Conservation (phyloP, 2,888 invertebrate species). For the Isoperla grammatica region DNA sequence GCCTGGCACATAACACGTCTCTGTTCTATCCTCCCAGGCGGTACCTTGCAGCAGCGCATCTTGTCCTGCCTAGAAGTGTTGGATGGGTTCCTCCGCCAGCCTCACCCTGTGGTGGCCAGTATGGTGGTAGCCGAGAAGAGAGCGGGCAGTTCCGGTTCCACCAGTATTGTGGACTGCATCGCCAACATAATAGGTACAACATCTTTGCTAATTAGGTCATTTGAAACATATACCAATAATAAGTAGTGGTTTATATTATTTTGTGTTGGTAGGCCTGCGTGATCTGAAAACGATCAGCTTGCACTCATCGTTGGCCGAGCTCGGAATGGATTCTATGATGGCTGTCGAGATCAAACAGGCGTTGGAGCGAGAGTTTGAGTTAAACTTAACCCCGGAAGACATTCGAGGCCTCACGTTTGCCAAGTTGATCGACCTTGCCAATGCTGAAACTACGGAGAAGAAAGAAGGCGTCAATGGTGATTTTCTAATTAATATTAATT, state of each 20-base stretch:
- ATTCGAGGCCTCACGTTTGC: constrained; percentile 74
- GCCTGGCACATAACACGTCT: no score
- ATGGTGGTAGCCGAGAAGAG: constrained; percentile 85
- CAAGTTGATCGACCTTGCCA: constrained; percentile 55
- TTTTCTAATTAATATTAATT: no score
- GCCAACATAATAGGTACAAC: constrained; percentile 53
- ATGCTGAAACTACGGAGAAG: constrained; percentile 38
- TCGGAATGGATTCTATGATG: constrained; percentile 97
- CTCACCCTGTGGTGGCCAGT: constrained; percentile 63
- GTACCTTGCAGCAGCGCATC: constrained; percentile 82
- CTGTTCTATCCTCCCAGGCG: constrained; percentile 45
- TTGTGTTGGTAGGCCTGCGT: constrained; percentile 48
- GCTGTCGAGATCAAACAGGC: constrained; percentile 93
- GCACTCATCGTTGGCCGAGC: constrained; percentile 61
- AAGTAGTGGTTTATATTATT: no score
- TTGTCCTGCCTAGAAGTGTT: constrained; percentile 72
- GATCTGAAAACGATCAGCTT: constrained; percentile 63
- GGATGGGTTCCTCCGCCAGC: constrained; percentile 59
- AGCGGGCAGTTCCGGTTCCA: constrained; percentile 53
- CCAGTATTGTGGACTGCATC: constrained; percentile 67
- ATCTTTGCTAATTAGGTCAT: no score
- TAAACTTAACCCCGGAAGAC: constrained; percentile 80
- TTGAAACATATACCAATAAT: no score
- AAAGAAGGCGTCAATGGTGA: no score
- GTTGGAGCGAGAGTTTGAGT: constrained; percentile 80